Conservation (phyloP, 2,888 invertebrate genomes). For the Hemaris fuciformis region DNA sequence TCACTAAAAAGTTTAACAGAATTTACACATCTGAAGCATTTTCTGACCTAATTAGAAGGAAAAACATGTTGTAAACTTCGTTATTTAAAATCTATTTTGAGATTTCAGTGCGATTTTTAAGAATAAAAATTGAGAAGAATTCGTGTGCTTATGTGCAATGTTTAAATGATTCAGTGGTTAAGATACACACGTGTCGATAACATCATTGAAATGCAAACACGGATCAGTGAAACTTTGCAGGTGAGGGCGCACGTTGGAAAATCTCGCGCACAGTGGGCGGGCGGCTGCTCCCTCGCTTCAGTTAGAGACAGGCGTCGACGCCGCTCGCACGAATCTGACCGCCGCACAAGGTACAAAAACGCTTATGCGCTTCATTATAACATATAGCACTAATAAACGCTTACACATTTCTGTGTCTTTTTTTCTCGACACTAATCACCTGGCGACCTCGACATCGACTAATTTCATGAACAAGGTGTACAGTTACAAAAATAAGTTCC, state of each 20-base stretch:
- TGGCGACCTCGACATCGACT: conserved; percentile 66
- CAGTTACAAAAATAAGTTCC: conserved; percentile 70
- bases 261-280: conserved; percentile 57
- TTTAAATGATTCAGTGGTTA: conserved; percentile 33
- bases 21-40: background rate
- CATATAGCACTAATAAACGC: conserved; percentile 73
- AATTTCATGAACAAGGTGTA: conserved; percentile 66
- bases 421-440: conserved; percentile 61
- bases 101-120: background rate
- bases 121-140: background rate
- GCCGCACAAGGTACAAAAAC: conserved; percentile 75
- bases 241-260: conserved; percentile 52
- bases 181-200: conserved; percentile 31
- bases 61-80: background rate
- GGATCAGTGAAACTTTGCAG: conserved; percentile 64
- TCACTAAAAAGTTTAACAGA: conserved; percentile 13
- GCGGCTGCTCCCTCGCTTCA: conserved; percentile 52
- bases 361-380: conserved; percentile 62
- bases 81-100: background rate
- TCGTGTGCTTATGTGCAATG: background rate
- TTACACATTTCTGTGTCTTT: conserved; percentile 48
- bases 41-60: conserved; percentile 1
- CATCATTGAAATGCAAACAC: conserved; percentile 39
- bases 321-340: conserved; percentile 78
- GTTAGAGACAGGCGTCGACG: conserved; percentile 74